These are phyloP conservation scores for Lagopus leucura DNA, from an alignment of 2,113 vertebrate species.

Conservation along the genomic window DNA sequence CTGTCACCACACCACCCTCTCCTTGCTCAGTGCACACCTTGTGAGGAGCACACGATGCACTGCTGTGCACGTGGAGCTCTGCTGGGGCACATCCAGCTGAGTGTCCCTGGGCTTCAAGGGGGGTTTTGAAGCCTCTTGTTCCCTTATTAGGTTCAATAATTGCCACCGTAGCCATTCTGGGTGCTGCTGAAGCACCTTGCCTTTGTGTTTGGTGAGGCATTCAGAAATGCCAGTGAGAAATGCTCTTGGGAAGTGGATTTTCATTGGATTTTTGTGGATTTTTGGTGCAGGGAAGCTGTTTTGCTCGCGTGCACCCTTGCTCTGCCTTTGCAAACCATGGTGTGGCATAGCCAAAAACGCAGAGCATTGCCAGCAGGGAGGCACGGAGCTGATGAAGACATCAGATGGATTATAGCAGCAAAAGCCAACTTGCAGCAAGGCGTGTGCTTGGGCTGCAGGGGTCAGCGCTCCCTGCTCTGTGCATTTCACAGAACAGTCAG, in stretches of 20 bases:
- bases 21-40: not conserved
- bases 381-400: accelerated
- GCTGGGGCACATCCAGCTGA: not conserved
- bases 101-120: not conserved
- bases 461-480: not conserved
- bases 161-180: not conserved
- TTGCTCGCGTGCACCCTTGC: accelerated
- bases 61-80: not conserved
- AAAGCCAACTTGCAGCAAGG: not conserved
- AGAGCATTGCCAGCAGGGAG: accelerated
- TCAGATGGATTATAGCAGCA: not conserved
- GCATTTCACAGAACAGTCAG: too few relatives aligned
- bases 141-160: not conserved
- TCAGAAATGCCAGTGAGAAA: not conserved
- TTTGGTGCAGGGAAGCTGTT: too few relatives aligned
- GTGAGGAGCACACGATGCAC: not conserved
- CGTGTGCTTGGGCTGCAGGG: not conserved
- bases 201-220: not conserved
- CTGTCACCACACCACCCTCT: not conserved
- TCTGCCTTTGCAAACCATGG: not conserved
- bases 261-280: not conserved
- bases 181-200: not conserved
- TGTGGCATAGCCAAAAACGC: accelerated
- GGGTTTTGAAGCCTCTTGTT: not conserved
- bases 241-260: not conserved